Conservation (phyloP, 2,113 vertebrate species). For the Riparia riparia region DNA sequence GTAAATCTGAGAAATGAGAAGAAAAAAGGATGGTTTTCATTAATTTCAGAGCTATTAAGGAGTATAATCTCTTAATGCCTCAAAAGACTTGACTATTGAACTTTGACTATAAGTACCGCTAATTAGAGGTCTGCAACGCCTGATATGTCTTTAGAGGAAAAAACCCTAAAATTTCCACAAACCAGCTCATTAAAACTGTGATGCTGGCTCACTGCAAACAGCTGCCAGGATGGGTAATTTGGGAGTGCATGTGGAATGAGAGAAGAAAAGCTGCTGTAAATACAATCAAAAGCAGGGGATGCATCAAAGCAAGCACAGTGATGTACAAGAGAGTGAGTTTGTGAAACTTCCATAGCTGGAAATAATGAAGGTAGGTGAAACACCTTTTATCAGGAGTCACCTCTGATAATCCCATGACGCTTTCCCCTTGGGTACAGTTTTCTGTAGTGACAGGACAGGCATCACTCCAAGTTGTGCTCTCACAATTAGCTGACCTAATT, state of each 20-base stretch:
- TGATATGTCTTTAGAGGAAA: slow-evolving; percentile 4
- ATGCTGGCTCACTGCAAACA: not conserved
- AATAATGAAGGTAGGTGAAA: not conserved
- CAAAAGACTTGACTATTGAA: slow-evolving; percentile 14
- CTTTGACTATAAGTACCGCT: not conserved
- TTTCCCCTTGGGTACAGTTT: not conserved
- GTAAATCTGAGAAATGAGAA: not conserved
- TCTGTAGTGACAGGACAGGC: not conserved
- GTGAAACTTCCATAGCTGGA: not conserved
- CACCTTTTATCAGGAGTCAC: not conserved
- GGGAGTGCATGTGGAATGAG: not conserved
- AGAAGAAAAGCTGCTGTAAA: not conserved
- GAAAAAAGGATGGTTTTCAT: slow-evolving; percentile 3
- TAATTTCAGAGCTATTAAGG: slow-evolving; percentile 37
- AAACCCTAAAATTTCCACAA: not conserved
- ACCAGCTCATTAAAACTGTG: slow-evolving; percentile 7
- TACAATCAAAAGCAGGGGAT: not conserved
- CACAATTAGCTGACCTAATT: not conserved
- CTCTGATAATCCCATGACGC: not conserved
- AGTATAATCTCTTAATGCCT: slow-evolving; percentile 22
- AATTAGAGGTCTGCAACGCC: slow-evolving; percentile 16
- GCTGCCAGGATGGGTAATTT: not conserved
- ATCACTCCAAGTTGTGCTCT: not conserved
- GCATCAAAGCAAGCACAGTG: not conserved
- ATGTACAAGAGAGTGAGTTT: not conserved